Evolutionary conservation across 2,888 invertebrate species (phyloP).

Genomic region (Ochropleura plecta): DNA sequence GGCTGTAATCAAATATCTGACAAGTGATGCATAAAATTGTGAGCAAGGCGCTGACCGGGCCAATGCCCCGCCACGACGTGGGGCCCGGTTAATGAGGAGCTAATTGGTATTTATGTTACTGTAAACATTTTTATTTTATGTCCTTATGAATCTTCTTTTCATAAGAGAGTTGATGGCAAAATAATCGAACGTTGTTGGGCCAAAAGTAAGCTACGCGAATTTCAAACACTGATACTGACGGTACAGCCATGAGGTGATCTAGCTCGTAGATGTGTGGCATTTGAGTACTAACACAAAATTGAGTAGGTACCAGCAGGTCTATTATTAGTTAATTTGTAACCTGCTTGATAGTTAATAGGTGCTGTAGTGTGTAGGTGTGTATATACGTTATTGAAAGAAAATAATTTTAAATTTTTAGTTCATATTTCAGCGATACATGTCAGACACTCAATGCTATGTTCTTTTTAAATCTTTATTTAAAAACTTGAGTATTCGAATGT

Average conservation of each 20-base stretch:
- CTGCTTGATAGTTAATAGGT: neutral
- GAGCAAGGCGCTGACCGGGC: conserved; percentile 72
- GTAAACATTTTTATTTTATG: conserved; percentile 12
- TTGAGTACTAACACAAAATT: neutral
- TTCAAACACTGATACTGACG: neutral
- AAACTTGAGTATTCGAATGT: too few species aligned
- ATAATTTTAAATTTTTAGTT: too few species aligned
- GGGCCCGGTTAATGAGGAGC: conserved; percentile 62
- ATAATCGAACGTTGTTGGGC: neutral
- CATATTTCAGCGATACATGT: too few species aligned
- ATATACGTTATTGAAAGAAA: too few species aligned
- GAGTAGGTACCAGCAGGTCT: neutral
- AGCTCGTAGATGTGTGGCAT: neutral
- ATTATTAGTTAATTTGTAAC: neutral
- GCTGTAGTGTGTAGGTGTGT: too few species aligned
- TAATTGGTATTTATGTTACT: conserved; percentile 52
- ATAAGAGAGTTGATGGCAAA: neutral
- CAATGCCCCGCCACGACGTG: conserved; percentile 80
- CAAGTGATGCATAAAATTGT: conserved; percentile 87
- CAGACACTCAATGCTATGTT: too few species aligned
- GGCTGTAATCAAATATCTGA: conserved; percentile 83
- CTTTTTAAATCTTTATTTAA: too few species aligned
- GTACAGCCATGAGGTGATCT: neutral
- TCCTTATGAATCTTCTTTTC: neutral
- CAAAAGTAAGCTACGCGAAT: neutral